Evolutionary conservation across 2,113 vertebrate genomes (phyloP), one percentile per base, ranked within the genome.

Genomic region (Eleginops maclovinus): DNA sequence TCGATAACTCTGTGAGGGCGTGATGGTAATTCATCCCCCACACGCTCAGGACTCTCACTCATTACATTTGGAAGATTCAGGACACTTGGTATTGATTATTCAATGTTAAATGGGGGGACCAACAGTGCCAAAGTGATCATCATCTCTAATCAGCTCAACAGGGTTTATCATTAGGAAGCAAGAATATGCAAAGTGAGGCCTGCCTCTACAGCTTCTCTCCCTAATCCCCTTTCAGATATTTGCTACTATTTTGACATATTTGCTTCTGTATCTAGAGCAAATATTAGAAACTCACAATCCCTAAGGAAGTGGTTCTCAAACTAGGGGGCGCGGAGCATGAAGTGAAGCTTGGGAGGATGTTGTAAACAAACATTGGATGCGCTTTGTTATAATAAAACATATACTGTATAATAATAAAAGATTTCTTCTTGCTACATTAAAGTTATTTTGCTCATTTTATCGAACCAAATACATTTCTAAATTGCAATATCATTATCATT

Each of bases 1-100:
- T 87, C 66, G 59, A 89, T 72, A 71, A 64, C 81, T 86, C 76
- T 53, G 61, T 55, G 75, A 82, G 78, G 85, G 72, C 73, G 75
- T 60, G 79, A 75, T 89, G 87, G 80, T 89, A 88, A 90, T 87
- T 88, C 50, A 75, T 88, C 80, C 85, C 72, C 15, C 49, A 54
- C 31, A 44, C 68, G 70, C 72, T 75, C 71, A 59, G 51, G 61
- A 62, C 79, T 85, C 63, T 75, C 58, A 54, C 55, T 86, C 73
- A 85, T 80, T 86, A 84, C 64, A 77, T 75, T 36, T 24, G 40
- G 22, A 78, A 56, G 76, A 80, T 85, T 83, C 59, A 66, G 60
- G 68, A 22, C 81, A 82, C 68, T 83, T 79, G 76, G 61, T 74
- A 86, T 88, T 82, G 59, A 86, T 85, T 83, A 82, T 82, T 76